These are phyloP conservation scores for Petrolisthes manimaculis DNA, from an alignment of 2,888 invertebrate genomes.

Conservation along the genomic window DNA sequence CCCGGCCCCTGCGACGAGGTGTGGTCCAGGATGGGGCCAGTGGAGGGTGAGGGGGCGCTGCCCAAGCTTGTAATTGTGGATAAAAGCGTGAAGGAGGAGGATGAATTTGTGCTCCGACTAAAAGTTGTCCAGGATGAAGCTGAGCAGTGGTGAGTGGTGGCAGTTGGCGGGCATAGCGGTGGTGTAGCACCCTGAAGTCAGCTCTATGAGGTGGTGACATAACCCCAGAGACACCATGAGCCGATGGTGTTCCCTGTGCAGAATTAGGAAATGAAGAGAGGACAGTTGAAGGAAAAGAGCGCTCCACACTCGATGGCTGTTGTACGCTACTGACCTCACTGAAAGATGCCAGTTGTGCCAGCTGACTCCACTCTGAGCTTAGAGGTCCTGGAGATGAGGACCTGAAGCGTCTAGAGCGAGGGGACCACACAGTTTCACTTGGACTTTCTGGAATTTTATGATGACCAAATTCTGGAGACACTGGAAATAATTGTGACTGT, in stretches of 20 bases:
- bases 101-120: slow-evolving; percentile 63
- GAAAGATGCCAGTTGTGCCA: slow-evolving; percentile 65
- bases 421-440: slow-evolving; percentile 62
- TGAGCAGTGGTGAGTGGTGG: slow-evolving; percentile 55
- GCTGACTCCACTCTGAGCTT: slow-evolving; percentile 64
- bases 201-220: slow-evolving; percentile 42
- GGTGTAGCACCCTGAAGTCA: slow-evolving; percentile 41
- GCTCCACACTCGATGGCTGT: slow-evolving; percentile 66
- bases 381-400: slow-evolving; percentile 68
- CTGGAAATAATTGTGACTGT: slow-evolving; percentile 38
- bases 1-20: slow-evolving; percentile 45
- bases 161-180: slow-evolving; percentile 38
- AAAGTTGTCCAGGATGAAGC: slow-evolving; percentile 49
- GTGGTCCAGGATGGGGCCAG: slow-evolving; percentile 52
- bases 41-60: slow-evolving; percentile 53
- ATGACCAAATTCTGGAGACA: slow-evolving; percentile 64
- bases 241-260: slow-evolving; percentile 59
- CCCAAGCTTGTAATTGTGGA: slow-evolving; percentile 51
- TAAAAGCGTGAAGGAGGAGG: slow-evolving; percentile 57
- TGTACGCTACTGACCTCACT: slow-evolving; percentile 68
- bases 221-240: slow-evolving; percentile 47
- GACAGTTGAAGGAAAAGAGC: slow-evolving; percentile 68
- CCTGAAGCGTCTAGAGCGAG: slow-evolving; percentile 67
- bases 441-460: slow-evolving; percentile 63
- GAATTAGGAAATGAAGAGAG: slow-evolving; percentile 65